Base-by-base conservation (phyloP, 2,113 vertebrate genomes). In the Alouatta palliata region DNA sequence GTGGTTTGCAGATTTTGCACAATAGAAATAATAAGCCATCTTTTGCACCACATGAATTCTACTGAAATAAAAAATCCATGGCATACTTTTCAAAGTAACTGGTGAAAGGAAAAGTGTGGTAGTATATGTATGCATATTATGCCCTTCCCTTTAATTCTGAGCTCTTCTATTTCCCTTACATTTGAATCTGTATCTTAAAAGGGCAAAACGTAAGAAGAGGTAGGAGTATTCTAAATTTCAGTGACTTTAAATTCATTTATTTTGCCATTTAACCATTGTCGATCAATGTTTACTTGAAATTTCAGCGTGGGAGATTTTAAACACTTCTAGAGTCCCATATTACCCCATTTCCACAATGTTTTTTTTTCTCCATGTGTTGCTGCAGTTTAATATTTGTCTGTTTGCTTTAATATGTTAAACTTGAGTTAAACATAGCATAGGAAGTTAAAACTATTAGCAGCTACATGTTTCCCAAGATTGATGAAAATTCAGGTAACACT, bases 41-140 rank as follows among this genome's bases (percentile, higher is more conserved):
- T 70, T 75, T 84, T 90, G 52, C 13, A 61, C 94, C 80, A 6
- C 23, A 61, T 84, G 21, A 79, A 91, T 73, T 91, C 75, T 95
- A 83, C 66, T 82, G 61, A 93, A 87, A 87, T 84, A 10, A 94
- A 91, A 96, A 93, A 86, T 40, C 17, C n/a, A 49, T 45, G 37
- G 82, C 27, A 68, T 71, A n/a, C 40, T 92, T 96, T 91, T 87
- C 80, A 68, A 81, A 96, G 27, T 43, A 87, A 43, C 45, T 61
- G 8, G 10, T 82, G 27, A 58, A 87, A 91, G 58, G 20, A 91
- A 92, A 87, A 56, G 30, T 49, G 25, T 92, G 64, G 4, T 61
- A 49, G 16, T 37, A 61, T 61, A 52, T 21, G 1, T 70, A 32
- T 90, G 8, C 91, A 64, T 85, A 45, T 97, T 77, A 77, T 19